Evolutionary conservation across 2,797 vertebrate genomes (phyloP).

Genomic region (Pseudochirops cupreus): DNA sequence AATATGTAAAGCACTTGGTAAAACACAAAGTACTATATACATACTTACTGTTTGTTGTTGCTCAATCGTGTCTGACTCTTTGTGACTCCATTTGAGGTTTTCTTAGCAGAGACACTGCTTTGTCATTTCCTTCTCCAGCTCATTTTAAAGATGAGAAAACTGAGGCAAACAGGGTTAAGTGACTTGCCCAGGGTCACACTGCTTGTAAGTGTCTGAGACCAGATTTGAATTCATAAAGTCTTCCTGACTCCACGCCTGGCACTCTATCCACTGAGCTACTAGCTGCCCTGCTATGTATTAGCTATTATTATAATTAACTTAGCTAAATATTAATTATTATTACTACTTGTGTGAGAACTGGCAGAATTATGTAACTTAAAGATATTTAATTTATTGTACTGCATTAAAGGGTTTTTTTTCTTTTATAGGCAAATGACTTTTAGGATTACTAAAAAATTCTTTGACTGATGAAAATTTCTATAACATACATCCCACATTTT

Average conservation of each 20-base stretch:
- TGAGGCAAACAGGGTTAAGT: neutral
- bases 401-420: neutral
- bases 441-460: conserved; percentile 45
- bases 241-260: neutral
- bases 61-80: too few species aligned
- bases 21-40: neutral
- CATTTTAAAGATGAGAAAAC: neutral
- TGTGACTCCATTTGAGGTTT: neutral
- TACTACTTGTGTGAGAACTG: too few species aligned
- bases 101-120: neutral
- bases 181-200: neutral
- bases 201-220: too few species aligned
- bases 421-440: conserved; percentile 49
- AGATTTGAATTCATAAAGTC: neutral
- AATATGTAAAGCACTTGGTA: neutral
- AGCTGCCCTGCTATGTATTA: too few species aligned
- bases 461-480: conserved; percentile 27
- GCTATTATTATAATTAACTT: neutral
- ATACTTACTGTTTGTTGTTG: too few species aligned
- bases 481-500: conserved; percentile 37
- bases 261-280: neutral
- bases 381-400: neutral
- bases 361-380: neutral
- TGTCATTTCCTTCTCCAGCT: neutral
- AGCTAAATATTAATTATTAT: neutral